These are phyloP conservation scores for Lithophane leautieri DNA, from an alignment of 2,888 invertebrate genomes.

Conservation along the genomic window DNA sequence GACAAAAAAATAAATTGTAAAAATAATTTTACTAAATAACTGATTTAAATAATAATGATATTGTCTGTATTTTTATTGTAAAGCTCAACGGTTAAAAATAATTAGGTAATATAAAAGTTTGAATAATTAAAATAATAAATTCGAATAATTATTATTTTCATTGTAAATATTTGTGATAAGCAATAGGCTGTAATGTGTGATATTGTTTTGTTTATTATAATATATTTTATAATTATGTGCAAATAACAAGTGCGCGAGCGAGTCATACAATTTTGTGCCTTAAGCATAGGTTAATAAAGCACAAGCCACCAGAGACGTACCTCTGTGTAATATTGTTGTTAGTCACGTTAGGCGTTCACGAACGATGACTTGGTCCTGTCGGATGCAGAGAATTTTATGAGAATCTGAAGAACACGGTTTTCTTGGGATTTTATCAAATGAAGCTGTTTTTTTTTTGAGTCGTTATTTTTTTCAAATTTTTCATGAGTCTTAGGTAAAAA, in stretches of 20 bases:
- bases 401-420: constrained; percentile 32
- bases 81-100: neutral
- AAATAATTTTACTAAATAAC: neutral
- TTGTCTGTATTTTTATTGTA: neutral
- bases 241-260: constrained; percentile 57
- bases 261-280: constrained; percentile 66
- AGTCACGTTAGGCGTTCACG: constrained; percentile 89
- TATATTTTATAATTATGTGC: constrained; percentile 49
- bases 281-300: constrained; percentile 73
- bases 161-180: constrained; percentile 39
- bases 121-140: constrained; percentile 3
- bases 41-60: neutral
- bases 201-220: constrained; percentile 1
- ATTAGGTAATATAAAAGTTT: neutral
- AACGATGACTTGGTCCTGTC: constrained; percentile 90
- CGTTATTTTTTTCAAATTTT: neutral
- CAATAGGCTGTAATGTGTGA: constrained; percentile 49
- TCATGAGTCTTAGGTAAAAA: neutral
- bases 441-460: neutral
- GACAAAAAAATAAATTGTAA: neutral
- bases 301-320: constrained; percentile 81
- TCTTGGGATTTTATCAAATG: neutral
- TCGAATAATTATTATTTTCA: constrained; percentile 8
- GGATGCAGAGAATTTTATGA: constrained; percentile 74
- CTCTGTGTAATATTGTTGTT: constrained; percentile 79